Conservation (phyloP, 2,888 invertebrate genomes). For the Microctonus hyperodae region DNA sequence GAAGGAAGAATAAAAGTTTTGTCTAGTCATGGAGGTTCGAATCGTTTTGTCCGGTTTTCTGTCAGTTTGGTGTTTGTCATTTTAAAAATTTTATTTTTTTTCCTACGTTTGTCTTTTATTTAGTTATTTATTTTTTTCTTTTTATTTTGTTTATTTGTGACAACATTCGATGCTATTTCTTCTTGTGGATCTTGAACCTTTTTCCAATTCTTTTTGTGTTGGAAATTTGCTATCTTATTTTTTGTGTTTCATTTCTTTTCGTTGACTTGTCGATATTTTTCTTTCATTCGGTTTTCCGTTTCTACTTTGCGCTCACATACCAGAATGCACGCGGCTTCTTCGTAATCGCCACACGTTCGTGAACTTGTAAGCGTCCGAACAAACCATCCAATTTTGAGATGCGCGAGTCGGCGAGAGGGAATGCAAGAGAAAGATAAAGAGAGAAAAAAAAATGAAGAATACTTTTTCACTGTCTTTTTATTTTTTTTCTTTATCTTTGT, state of each 20-base stretch:
- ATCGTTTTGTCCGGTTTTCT: background rate
- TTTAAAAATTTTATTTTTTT: background rate
- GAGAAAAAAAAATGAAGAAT: too few relatives aligned
- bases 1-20: background rate
- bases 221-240: background rate
- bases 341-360: slow-evolving; percentile 53
- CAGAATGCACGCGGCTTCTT: slow-evolving; percentile 27
- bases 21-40: background rate
- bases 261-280: slow-evolving; percentile 9
- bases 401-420: background rate
- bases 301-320: slow-evolving; percentile 21
- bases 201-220: background rate
- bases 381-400: slow-evolving; percentile 57
- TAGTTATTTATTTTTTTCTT: background rate
- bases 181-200: background rate
- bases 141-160: background rate
- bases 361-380: slow-evolving; percentile 53
- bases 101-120: background rate
- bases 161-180: background rate
- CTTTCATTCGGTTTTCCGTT: slow-evolving; percentile 11
- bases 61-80: background rate
- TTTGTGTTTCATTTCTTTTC: background rate
- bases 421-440: too few relatives aligned
- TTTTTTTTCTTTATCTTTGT: background rate
- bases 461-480: background rate